Evolutionary conservation across 2,888 invertebrate genomes (phyloP), one percentile per base, ranked within the genome.

Genomic region (Spodoptera exigua): DNA sequence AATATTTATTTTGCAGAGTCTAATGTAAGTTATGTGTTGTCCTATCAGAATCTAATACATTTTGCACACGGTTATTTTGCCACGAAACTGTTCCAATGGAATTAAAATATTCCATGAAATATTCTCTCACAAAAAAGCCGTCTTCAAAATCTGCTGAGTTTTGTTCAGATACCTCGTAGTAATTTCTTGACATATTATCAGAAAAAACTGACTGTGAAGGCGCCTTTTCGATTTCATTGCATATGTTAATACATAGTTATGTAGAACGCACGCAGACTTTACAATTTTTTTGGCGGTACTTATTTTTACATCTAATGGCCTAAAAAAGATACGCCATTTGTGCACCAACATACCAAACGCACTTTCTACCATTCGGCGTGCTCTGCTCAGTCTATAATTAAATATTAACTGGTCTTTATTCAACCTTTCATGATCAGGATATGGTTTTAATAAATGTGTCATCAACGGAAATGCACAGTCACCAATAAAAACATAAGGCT

Each of bases 361-460:
- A 72, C 67, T 75, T 40, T 75, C 66, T 59, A 75, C 64, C 48
- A 70, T 67, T 70, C 75, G 55, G 40, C 65, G 61, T 59, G 73
- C 75, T 70, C 72, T 49, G 39, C 61, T 57, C 52, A 75, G 65
- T 62, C 72, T 64, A 21, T 73, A 73, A 68, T 76, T 75, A 66
- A 61, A 61, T 39, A 58, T 54, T 65, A 61, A 61, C 61, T 73
- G 64, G 60, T 67, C 58, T 53, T 59, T 48, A 60, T 64, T 61
- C 61, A 67, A 70, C 49, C 64, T 55, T 64, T 67, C 61, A 65
- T 62, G 62, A 55, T 61, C 53, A 55, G 69, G 55, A 71, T 74
- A 71, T 14, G 65, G 70, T 71, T 74, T 74, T 55, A 74, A 63
- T 68, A 71, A 46, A 57, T 51, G 35, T 34, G 49, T 56, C 40